Base-by-base conservation (phyloP, 2,797 vertebrate species). In the Silurus lanzhouensis region DNA sequence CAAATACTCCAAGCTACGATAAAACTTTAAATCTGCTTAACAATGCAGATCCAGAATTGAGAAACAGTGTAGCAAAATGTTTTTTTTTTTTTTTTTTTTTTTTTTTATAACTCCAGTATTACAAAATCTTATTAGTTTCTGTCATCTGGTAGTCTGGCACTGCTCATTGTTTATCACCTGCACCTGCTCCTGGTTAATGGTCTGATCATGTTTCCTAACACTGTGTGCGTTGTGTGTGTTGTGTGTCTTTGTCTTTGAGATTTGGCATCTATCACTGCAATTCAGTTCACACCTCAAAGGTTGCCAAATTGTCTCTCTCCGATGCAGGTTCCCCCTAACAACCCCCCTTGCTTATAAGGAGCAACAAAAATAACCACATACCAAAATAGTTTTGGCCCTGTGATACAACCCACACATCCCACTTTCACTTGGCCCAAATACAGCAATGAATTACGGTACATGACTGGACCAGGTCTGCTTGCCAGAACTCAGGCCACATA, bases 171-270 rank as follows among this genome's bases (percentile, higher is more conserved):
- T 71, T 46, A 71, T 71, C 15, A 44, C 17, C 68, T 38, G 31
- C 67, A 68, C 67, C 68, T 44, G 68, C 67, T 70, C 31, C 27
- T 70, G 31, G 25, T 38, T 67, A 70, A 38, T 70, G 67, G 67
- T 38, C 27, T 70, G 5, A 44, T 38, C 27, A 70, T 70, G 67
- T 68, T 17, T 68, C 5, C 4, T 31, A 27, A 68, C 25, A 14
- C 9, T 31, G 13, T 31, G 31, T 14, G 13, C 27, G 66, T 31
- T 31, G 25, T 60, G 38, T 38, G 38, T 38, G 38, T 60, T 9
- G 20, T 66, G 22, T 66, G 64, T 66, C 6, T 66, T 25, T 38
- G n/a, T 67, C 27, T 68, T 68, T 31, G 66, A 68, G 66, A 17
- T 68, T 31, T 66, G 64, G 64, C 64, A 66, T 66, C 8, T 27